Evolutionary conservation across 2,888 invertebrate genomes (phyloP).

Genomic region (Pharmacophagus antenor): DNA sequence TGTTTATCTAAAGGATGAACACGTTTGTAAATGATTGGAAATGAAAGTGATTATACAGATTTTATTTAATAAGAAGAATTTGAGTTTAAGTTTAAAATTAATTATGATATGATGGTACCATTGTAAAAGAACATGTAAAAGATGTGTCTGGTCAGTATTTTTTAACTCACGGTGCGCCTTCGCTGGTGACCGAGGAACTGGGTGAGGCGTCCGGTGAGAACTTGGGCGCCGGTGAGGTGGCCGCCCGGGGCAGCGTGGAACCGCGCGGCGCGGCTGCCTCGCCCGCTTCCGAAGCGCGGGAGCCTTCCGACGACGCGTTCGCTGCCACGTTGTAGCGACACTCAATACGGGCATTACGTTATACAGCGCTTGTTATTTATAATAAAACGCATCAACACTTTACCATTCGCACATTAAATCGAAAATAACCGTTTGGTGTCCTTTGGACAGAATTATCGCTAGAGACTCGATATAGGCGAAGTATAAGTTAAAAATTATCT

Average conservation of each 20-base stretch:
- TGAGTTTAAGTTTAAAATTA: no score
- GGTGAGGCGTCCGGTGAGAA: conserved; percentile 92
- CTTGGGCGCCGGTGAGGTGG: conserved; percentile 78
- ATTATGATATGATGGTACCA: no score
- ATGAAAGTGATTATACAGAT: no score
- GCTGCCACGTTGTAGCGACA: conserved; percentile 73
- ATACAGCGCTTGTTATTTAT: conserved; percentile 27
- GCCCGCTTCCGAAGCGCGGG: conserved; percentile 74
- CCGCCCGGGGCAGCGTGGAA: conserved; percentile 67
- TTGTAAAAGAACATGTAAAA: no score
- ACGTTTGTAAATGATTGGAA: no score
- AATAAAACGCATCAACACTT: background rate
- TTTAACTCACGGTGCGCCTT: conserved; percentile 84
- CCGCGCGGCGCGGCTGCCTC: conserved; percentile 70
- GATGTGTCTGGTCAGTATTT: background rate
- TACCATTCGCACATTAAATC: background rate
- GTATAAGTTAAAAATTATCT: no score
- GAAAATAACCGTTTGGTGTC: background rate
- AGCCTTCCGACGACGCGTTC: conserved; percentile 79
- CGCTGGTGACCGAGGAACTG: conserved; percentile 93
- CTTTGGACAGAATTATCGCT: no score
- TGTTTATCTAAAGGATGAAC: no score
- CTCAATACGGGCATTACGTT: conserved; percentile 57
- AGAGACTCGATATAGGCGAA: no score
- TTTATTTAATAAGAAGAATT: no score